Evolutionary conservation across 2,888 invertebrate genomes (phyloP), one percentile per base, ranked within the genome.

Genomic region (Philereme transversata): DNA sequence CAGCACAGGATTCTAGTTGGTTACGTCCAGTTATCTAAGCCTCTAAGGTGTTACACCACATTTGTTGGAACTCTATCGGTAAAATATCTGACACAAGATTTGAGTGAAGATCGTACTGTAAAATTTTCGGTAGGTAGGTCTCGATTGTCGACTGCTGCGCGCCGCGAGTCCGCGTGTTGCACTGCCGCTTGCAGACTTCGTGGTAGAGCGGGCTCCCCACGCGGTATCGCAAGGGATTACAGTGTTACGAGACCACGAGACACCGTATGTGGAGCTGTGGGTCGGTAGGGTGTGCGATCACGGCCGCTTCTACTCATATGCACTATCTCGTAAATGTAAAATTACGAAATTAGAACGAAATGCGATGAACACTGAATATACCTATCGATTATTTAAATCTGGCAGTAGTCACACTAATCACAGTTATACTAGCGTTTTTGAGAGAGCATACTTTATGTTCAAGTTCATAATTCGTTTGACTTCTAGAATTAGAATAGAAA

Each of bases 111-210:
- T 68, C 71, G 61, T 59, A 63, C 63, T 59, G 46, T 51, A 11
- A 49, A 22, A 61, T 62, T 66, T 71, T 63, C 46, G 52, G 66
- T 73, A 69, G 75, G 60, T 72, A 68, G 67, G 72, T 70, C 50
- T 79, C 82, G 85, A 62, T 64, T 65, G 67, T 53, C 82, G 84
- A 81, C 82, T 78, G 79, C 79, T 84, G 83, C 86, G 87, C 89
- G 87, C 78, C 83, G 83, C 89, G 88, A 76, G 81, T 79, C 70
- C 86, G 87, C 87, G 88, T 83, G 76, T 77, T 82, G 73, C 77
- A 89, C 90, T 89, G 89, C 71, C 49, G 64, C 55, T 58, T 77
- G 65, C 40, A 73, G 81, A 80, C 78, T 79, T 74, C 77, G 79
- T 78, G 78, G 72, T 67, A 72, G 66, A 72, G 72, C 70, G 48